Percentiles rank a stretch among this genome's conserved stretches.
phyloP scores from a whole-genome alignment of 2,797 vertebrate species.

The Erethizon dorsatum region DNA sequence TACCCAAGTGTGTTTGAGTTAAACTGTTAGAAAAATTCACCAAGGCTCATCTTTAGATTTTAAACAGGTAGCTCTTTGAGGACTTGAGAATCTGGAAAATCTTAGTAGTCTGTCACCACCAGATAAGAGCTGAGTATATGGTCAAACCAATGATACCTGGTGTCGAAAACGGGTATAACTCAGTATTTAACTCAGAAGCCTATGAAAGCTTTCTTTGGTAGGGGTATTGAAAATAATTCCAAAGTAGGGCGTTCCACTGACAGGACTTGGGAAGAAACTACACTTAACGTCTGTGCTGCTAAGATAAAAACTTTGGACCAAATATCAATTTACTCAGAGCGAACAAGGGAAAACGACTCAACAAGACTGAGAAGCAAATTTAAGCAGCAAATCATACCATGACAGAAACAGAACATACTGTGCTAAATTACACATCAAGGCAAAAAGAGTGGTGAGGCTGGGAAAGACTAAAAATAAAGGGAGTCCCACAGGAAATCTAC shows the following conservation, averaged over 20 bases:
- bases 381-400: not conserved
- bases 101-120: conserved; percentile 7
- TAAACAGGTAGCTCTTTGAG: conserved; percentile 13
- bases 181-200: conserved; percentile 38
- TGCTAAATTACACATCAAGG: not conserved
- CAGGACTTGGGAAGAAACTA: not conserved
- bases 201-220: not conserved
- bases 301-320: conserved; percentile 49
- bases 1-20: not conserved
- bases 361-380: conserved; percentile 4
- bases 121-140: not conserved
- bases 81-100: conserved; percentile 4
- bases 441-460: not conserved
- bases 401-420: not conserved
- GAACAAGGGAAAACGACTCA: not conserved
- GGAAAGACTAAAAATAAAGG: not conserved
- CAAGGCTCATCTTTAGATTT: not conserved
- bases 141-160: conserved; percentile 14
- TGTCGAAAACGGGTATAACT: not conserved
- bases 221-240: conserved; percentile 33
- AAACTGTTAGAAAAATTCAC: conserved; percentile 20
- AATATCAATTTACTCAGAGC: not conserved
- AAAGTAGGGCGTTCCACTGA: not conserved
- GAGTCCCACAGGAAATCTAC: not conserved
- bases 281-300: not conserved